Evolutionary conservation across 2,113 vertebrate genomes (phyloP), one percentile per base, ranked within the genome.

Genomic region (Upupa epops): DNA sequence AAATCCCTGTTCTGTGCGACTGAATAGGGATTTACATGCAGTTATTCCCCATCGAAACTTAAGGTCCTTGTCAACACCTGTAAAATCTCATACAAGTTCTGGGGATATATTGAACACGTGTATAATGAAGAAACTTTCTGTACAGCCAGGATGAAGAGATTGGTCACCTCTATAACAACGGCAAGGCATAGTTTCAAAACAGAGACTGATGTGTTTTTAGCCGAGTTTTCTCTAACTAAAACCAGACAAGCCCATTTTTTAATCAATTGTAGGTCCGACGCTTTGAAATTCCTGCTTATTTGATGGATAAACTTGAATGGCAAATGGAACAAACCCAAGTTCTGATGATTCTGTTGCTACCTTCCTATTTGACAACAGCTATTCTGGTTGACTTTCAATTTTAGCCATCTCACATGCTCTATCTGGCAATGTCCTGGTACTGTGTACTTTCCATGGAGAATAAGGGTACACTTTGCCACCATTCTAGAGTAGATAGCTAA

Each of bases 41-140:
- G 5, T 40, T 70, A 59, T 59, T 81, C n/a, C 17, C 14, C 2
- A 2, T 21, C 0, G 0, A 55, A 70, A 4, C 9, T 37, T 28
- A 54, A 6, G 17, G 26, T 55, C 52, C 11, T 46, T 2, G 1
- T 80, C 60, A 71, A 16, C 28, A 61, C 7, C 31, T 60, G 22
- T 36, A 32, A 80, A 82, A 56, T 72, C n/a, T 3, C 36, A 26
- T 10, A 3, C 31, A 40, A 12, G 6, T 69, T 13, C 52, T 46
- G 45, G 12, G 16, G 55, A 9, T 71, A 14, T 84, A 66, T 51
- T 78, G 42, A 54, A 40, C 5, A 4, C n/a, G 5, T 31, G 5
- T 68, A 16, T 52, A 55, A 65, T 22, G 31, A 83, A 24, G 49
- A 73, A 82, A 29, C 8, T 69, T 70, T 58, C 31, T 61, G 54